Base-by-base conservation (phyloP, 1,140 invertebrate species). In the Calycopis cecrops region DNA sequence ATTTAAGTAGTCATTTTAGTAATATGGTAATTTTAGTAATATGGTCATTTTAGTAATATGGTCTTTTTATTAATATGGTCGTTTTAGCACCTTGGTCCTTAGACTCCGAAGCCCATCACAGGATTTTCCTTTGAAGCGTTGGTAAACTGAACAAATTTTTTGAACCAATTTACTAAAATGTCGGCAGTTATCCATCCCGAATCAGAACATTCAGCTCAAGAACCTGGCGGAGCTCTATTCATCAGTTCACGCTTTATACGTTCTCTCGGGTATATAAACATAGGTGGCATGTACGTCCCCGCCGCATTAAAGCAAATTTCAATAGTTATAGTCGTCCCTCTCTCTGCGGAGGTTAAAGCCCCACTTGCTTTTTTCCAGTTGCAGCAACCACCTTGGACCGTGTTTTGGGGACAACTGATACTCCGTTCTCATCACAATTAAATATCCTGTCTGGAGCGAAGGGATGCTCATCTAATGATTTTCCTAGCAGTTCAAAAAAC, bases 281-380 rank as follows among this genome's bases (percentile, higher is more conserved):
- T 56, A 49, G 54, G 54, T 37, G 54, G 54, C 17, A 56, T 18
- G 51, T 61, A 57, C 37, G 40, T 73, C 48, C 71, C 81, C 63
- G 56, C 49, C 34, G 56, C 56, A n/a, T 52, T 58, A 16, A 58
- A 58, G 35, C 49, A 52, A 51, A 57, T 52, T 57, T 52, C 48
- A 35, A 57, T 33, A 16, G 37, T 57, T 42, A 57, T 51, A 51
- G 48, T 57, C 44, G 48, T 57, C 9, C 48, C 49, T 57, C 48
- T 17, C 3, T 57, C 55, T 3, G 55, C 48, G 1, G 55, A 51
- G 28, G 52, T 54, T 17, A 54, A 54, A 54, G 52, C 38, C 21
- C 38, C 38, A 50, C 48, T 50, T 34, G 21, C 48, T 33, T 50
- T 50, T 50, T 50, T 33, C 48, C 48, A 6, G 48, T n/a, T n/a